Evolutionary conservation across 2,888 invertebrate genomes (phyloP), one percentile per base, ranked within the genome.

Genomic region (Drosophila greeni): DNA sequence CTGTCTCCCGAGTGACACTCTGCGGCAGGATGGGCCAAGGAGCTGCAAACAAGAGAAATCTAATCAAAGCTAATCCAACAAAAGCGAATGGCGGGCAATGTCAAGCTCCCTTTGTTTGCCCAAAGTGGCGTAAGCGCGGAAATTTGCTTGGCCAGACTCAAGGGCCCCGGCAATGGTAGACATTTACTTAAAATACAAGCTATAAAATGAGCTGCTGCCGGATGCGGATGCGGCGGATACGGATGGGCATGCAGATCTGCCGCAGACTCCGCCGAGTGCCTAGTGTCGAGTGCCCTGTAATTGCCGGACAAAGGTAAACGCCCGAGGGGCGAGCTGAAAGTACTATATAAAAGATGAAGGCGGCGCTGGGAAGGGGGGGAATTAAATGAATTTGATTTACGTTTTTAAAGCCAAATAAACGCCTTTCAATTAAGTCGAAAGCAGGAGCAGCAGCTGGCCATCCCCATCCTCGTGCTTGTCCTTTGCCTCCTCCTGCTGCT

Each of bases 311-410:
- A 78, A 76, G 76, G 76, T 68, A 62, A 66, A 54, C 29, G 49
- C 55, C 58, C 54, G 52, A 16, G 16, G 34, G 36, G 51, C 23
- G 31, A 37, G 37, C 59, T 37, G 33, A 60, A 60, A 59, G 60
- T 45, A 59, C 45, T 47, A 47, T 31, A 47, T 39, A 60, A 47
- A 59, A 45, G 59, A 60, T 60, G 59, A 45, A 37, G 52, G 31
- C 23, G 9, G 16, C 18, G 4, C 43, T 8, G 12, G 48, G 18
- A 24, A 16, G 37, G 40, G 62, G 45, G 57, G 51, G 74, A 82
- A 82, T 85, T 85, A 84, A 85, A 84, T 85, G 85, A 85, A 84
- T 84, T 84, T 84, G 84, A 84, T 84, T 85, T 85, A 85, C 83
- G 77, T 83, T 82, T 85, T 85, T 80, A 85, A 85, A 85, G 84